Evolutionary conservation across 2,113 vertebrate species (phyloP).

Genomic region (Hiodon alosoides): DNA sequence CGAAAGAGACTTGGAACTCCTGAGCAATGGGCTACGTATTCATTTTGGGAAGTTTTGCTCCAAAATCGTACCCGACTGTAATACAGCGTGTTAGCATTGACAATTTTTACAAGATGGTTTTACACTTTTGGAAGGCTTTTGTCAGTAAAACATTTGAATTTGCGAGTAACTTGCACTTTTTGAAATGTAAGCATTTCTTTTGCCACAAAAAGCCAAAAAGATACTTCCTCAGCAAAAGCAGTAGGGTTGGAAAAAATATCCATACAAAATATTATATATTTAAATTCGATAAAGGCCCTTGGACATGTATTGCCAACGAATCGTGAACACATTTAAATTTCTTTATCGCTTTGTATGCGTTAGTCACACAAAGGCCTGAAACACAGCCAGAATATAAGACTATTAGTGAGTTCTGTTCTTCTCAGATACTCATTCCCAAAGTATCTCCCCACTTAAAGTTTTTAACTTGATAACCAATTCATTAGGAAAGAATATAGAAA

Average conservation of each 20-base stretch:
- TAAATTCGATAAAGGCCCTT: background rate
- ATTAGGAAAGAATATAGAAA: too few species aligned
- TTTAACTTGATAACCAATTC: too few species aligned
- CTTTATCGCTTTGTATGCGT: too few species aligned
- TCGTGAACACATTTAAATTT: too few species aligned
- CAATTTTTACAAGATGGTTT: conserved; percentile 2
- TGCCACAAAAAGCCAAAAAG: background rate
- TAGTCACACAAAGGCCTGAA: too few species aligned
- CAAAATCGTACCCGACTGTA: background rate
- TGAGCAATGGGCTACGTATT: too few species aligned
- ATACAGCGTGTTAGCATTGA: background rate
- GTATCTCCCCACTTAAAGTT: too few species aligned
- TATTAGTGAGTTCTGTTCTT: too few species aligned
- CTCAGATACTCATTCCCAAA: too few species aligned
- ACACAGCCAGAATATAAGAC: too few species aligned
- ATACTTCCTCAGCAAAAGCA: background rate
- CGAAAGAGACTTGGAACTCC: too few species aligned
- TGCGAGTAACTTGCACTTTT: background rate
- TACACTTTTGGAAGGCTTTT: background rate
- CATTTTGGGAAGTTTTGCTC: background rate
- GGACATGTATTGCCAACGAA: too few species aligned
- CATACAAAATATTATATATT: background rate
- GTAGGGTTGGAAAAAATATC: background rate
- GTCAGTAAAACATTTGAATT: background rate
- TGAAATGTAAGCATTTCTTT: conserved; percentile 3